A percentile compares a stretch with the other conserved stretches of the same genome.
Conservation (phyloP, 2,797 vertebrate genomes). For the Thripadectes ignobilis region DNA sequence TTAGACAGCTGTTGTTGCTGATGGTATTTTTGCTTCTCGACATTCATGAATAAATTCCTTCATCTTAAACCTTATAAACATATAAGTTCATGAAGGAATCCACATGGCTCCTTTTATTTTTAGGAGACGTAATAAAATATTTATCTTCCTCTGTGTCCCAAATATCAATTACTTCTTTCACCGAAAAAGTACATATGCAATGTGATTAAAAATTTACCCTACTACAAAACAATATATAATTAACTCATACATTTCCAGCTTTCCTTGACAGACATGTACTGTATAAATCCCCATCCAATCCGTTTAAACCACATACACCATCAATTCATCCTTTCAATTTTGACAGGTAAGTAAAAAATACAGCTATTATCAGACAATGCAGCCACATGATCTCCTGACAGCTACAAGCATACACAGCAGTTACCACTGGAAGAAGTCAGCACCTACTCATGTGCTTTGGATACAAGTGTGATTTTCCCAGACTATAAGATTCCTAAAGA, state of each 20-base stretch:
- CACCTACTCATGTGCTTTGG: not conserved
- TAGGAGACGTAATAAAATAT: slow-evolving; percentile 72
- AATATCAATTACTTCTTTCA: slow-evolving; percentile 68
- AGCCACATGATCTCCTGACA: slow-evolving; percentile 67
- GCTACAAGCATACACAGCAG: slow-evolving; percentile 42
- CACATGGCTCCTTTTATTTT: slow-evolving; percentile 69
- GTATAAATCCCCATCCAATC: not conserved
- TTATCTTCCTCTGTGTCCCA: slow-evolving; percentile 60
- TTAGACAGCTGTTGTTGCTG: slow-evolving; percentile 47
- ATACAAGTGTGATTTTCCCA: not conserved
- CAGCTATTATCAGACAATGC: slow-evolving; percentile 62
- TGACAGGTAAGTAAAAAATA: slow-evolving; percentile 67
- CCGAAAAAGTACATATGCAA: slow-evolving; percentile 19
- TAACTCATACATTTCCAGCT: slow-evolving; percentile 49
- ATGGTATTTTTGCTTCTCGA: slow-evolving; percentile 49
- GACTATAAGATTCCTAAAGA: not conserved
- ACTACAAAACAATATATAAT: slow-evolving; percentile 63
- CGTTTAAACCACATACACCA: slow-evolving; percentile 33
- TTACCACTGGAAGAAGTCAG: not conserved
- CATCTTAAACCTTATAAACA: slow-evolving; percentile 57
- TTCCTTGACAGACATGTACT: not conserved
- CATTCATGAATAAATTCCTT: slow-evolving; percentile 69
- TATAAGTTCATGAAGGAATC: slow-evolving; percentile 60
- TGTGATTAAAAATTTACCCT: slow-evolving; percentile 72
- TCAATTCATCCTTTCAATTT: slow-evolving; percentile 50